These are phyloP conservation scores for Diorhabda carinulata DNA, from an alignment of 1,140 invertebrate genomes.

Conservation along the genomic window DNA sequence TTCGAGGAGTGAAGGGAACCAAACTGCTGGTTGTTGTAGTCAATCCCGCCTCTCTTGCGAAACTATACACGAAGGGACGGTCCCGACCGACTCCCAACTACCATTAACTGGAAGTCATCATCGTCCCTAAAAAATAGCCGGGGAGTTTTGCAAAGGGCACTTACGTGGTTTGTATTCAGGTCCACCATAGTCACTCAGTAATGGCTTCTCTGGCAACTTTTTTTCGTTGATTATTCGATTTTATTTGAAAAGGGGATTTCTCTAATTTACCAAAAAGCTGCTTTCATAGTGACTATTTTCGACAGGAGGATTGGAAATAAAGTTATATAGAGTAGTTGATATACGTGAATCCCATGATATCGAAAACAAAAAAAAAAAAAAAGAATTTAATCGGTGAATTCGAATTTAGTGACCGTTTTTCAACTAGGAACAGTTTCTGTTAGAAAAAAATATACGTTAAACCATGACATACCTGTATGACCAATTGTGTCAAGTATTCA, in stretches of 20 bases:
- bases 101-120: slow-evolving; percentile 33
- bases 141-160: slow-evolving; percentile 14
- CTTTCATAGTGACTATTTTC: too few species aligned
- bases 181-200: slow-evolving; percentile 10
- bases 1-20: not conserved
- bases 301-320: too few species aligned
- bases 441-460: too few species aligned
- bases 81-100: slow-evolving; percentile 25
- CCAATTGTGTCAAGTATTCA: too few species aligned
- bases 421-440: too few species aligned
- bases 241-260: not conserved
- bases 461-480: too few species aligned
- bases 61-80: slow-evolving; percentile 34
- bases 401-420: too few species aligned
- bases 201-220: slow-evolving; percentile 14
- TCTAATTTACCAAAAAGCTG: too few species aligned
- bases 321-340: too few species aligned
- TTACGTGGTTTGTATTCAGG: slow-evolving; percentile 15
- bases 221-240: slow-evolving; percentile 8
- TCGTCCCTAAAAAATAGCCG: slow-evolving; percentile 20
- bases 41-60: slow-evolving; percentile 28
- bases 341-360: too few species aligned
- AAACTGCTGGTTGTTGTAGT: not conserved
- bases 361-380: too few species aligned
- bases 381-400: too few species aligned